phyloP scores from a whole-genome alignment of 2,888 invertebrate genomes.

The Epistrophe grossulariae region DNA sequence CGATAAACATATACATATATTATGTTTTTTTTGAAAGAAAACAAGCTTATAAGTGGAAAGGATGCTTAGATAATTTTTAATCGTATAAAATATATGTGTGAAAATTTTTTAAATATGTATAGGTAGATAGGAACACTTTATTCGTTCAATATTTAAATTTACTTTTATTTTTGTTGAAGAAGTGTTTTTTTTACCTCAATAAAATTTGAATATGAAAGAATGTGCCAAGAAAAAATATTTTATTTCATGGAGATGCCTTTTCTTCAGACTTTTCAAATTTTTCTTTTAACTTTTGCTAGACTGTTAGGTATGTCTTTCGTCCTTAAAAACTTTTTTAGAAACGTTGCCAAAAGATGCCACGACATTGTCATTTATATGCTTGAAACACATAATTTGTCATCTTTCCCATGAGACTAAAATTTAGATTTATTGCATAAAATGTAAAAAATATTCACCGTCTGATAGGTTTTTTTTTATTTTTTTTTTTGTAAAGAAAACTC shows the following conservation, averaged over 20 bases:
- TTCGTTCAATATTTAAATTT: background rate
- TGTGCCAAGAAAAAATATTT: constrained; percentile 5
- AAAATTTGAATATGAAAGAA: background rate
- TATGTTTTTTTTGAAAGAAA: too few species aligned
- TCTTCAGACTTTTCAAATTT: background rate
- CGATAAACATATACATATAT: too few species aligned
- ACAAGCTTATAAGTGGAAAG: background rate
- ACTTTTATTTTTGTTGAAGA: background rate
- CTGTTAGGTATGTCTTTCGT: background rate
- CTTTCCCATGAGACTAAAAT: background rate
- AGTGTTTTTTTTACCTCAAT: background rate
- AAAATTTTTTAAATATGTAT: too few species aligned
- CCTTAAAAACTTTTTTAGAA: background rate
- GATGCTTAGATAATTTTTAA: too few species aligned
- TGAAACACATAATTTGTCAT: constrained; percentile 15
- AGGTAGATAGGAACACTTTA: background rate
- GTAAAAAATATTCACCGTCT: too few species aligned
- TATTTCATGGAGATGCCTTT: constrained; percentile 2
- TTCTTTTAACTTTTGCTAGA: background rate
- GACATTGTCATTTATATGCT: constrained; percentile 16
- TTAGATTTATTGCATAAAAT: too few species aligned
- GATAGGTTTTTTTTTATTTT: too few species aligned
- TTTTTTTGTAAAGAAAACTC: too few species aligned
- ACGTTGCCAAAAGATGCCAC: background rate
- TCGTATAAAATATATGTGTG: too few species aligned